These are phyloP conservation scores for Pterois miles DNA, from an alignment of 2,797 vertebrate species.

Conservation along the genomic window DNA sequence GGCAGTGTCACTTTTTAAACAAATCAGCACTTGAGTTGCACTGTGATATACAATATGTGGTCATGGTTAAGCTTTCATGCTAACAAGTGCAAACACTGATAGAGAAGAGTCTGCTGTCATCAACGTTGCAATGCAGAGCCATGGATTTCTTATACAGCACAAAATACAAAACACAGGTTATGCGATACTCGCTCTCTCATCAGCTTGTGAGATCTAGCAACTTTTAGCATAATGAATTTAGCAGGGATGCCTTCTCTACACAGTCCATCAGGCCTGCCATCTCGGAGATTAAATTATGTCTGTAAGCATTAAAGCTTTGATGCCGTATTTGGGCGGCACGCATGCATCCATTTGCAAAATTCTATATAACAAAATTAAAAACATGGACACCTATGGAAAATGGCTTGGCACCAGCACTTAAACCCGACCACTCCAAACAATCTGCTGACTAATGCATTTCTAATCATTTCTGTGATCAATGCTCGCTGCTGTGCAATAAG, in stretches of 20 bases:
- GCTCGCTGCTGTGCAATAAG: slow-evolving; percentile 80
- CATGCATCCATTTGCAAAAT: slow-evolving; percentile 84
- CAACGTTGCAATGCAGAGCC: not conserved
- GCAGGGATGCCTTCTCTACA: slow-evolving; percentile 75
- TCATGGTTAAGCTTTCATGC: not conserved
- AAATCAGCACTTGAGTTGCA: not conserved
- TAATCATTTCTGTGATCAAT: slow-evolving; percentile 85
- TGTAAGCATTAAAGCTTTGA: slow-evolving; percentile 82
- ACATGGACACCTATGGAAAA: slow-evolving; percentile 82
- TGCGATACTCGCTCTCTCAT: slow-evolving; percentile 63
- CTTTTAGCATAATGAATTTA: slow-evolving; percentile 84
- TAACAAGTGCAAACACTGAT: slow-evolving; percentile 5
- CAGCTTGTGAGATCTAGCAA: slow-evolving; percentile 78
- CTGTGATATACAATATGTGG: not conserved
- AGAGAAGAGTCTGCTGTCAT: slow-evolving; percentile 21
- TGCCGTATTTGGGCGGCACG: slow-evolving; percentile 78
- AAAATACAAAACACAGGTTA: slow-evolving; percentile 47
- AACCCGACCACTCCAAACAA: slow-evolving; percentile 74
- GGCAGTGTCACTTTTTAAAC: slow-evolving; percentile 64
- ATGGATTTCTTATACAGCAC: slow-evolving; percentile 16
- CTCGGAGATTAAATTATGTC: slow-evolving; percentile 83
- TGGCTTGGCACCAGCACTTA: slow-evolving; percentile 79
- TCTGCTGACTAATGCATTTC: slow-evolving; percentile 85
- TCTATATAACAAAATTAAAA: slow-evolving; percentile 84
- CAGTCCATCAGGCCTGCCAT: slow-evolving; percentile 81